Base-by-base conservation (phyloP, 1,140 invertebrate species). In the Callitettix versicolor region DNA sequence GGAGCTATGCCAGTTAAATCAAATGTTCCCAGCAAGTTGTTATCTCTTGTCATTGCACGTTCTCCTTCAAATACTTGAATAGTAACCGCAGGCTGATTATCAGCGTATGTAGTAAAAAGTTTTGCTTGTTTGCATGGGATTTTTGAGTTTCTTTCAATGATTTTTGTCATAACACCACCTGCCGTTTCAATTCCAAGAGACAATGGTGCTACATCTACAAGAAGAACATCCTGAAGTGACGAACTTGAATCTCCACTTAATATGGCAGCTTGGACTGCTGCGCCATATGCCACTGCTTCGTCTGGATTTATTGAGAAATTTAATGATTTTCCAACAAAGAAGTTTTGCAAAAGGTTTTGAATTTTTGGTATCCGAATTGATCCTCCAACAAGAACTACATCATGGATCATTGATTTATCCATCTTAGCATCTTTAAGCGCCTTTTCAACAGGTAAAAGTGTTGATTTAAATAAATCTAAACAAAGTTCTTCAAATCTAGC, bases 1-100 rank as follows among this genome's bases (percentile, higher is more conserved):
- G 80, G 78, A n/a, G 79, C 77, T 51, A 82, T 79, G 12, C 79
- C 79, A 64, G 73, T 72, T 55, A 84, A 66, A 58, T 88, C 84
- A 64, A 91, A 91, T 41, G 80, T 86, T 24, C 88, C 88, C 14
- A 92, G 71, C 4, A 87, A 66, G 67, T 95, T 93, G 73, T 93
- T 93, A 64, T 93, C 88, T 68, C 88, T 90, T 53, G 90, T 93
- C 88, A 84, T 80, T 0, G 76, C 69, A 33, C 80, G 63, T 64
- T 83, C 81, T 21, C 81, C 82, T 67, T 85, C 81, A 59, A 67
- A 84, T 2, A 89, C 85, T 67, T 84, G 80, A 56, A 88, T 83
- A 6, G 81, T 82, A 1, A 91, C 88, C 38, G 79, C 85, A 14
- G 84, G 78, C 69, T 92, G 79, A 58, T 80, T 80, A 55, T 79